These are phyloP conservation scores for Lutjanus erythropterus DNA, from an alignment of 2,113 vertebrate genomes.

Conservation along the genomic window DNA sequence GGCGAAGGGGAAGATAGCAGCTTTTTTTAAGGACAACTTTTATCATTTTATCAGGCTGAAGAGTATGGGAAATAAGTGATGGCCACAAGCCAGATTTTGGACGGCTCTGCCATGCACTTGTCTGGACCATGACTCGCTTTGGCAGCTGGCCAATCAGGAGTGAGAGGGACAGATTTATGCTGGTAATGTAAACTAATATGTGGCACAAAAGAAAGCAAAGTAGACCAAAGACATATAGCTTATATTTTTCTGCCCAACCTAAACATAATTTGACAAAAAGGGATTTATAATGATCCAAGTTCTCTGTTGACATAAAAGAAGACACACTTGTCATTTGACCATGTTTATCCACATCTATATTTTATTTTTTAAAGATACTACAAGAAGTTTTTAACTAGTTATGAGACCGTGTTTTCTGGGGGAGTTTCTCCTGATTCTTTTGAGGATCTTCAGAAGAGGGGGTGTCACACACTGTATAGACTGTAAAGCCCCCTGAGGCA, in stretches of 20 bases:
- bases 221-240: neutral
- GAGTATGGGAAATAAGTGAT: conserved; percentile 14
- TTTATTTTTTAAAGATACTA: neutral
- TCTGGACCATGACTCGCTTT: conserved; percentile 30
- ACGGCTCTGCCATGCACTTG: conserved; percentile 29
- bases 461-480: too few relatives aligned
- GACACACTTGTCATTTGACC: neutral
- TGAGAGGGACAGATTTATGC: conserved; percentile 20
- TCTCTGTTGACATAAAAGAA: neutral
- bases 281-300: neutral
- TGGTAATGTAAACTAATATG: conserved; percentile 14
- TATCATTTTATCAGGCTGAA: conserved; percentile 20
- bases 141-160: conserved; percentile 35
- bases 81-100: conserved; percentile 1
- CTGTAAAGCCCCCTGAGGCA: too few relatives aligned
- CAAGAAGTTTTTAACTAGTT: too few relatives aligned
- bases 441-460: too few relatives aligned
- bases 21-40: neutral
- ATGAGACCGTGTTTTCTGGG: too few relatives aligned
- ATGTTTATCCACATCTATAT: neutral
- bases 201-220: neutral
- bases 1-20: conserved; percentile 6
- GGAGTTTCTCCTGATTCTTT: too few relatives aligned
- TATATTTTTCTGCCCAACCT: neutral
- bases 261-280: neutral